These are phyloP conservation scores for Melitaea cinxia DNA, from an alignment of 1,140 invertebrate species.

Conservation along the genomic window DNA sequence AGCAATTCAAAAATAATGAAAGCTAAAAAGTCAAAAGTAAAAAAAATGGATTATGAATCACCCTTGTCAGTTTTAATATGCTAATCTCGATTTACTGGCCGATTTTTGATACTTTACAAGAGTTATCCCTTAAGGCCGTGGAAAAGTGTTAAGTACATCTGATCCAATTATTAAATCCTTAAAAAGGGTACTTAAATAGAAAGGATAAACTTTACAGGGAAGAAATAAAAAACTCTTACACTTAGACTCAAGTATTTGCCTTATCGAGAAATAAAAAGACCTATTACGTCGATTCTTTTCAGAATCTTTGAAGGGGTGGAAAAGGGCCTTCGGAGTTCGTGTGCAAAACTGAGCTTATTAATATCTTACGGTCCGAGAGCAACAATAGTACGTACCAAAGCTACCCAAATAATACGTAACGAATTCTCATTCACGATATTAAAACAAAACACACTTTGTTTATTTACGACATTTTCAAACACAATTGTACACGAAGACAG, in stretches of 20 bases:
- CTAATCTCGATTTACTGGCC: not conserved
- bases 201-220: not conserved
- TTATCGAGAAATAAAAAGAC: not conserved
- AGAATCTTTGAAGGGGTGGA: not conserved
- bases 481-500: conserved; percentile 1
- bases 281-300: not conserved
- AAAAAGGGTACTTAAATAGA: not conserved
- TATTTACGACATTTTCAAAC: not conserved
- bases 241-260: not conserved
- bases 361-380: not conserved
- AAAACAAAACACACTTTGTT: not conserved
- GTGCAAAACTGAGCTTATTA: not conserved
- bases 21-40: not conserved
- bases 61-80: not conserved
- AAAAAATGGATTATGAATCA: not conserved
- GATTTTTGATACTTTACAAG: not conserved
- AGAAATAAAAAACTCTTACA: not conserved
- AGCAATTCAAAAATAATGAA: not conserved
- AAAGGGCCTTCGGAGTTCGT: not conserved
- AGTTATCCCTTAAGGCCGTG: not conserved
- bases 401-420: not conserved
- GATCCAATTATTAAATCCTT: not conserved
- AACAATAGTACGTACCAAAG: not conserved
- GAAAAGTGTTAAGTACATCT: not conserved
- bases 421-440: not conserved